Conservation (phyloP, 2,113 vertebrate species). For the Jaculus jaculus region DNA sequence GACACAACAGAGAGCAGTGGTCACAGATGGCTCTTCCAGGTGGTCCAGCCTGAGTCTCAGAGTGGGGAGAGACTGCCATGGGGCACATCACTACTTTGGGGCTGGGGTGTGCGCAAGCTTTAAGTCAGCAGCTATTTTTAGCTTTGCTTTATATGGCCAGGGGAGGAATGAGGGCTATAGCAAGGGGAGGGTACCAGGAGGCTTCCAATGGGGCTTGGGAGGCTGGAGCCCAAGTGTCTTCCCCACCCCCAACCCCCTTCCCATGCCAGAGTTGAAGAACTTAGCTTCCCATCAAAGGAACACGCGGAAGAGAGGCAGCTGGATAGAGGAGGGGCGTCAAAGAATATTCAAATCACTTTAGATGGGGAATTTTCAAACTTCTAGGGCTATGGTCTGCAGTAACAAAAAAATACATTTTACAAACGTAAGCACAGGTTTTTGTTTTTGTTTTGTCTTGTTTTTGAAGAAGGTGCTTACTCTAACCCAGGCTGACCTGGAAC, state of each 20-base stretch:
- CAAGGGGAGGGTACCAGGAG: not conserved
- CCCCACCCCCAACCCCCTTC: not conserved
- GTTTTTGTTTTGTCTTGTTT: too few species aligned
- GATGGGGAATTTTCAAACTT: not conserved
- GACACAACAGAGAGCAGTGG: not conserved
- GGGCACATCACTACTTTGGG: not conserved
- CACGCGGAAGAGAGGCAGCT: not conserved
- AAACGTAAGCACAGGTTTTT: not conserved
- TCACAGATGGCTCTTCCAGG: not conserved
- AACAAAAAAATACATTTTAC: not conserved
- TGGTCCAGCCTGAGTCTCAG: not conserved
- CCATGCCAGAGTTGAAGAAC: not conserved
- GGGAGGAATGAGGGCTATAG: conserved; percentile 57
- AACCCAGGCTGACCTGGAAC: too few species aligned
- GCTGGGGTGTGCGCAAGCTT: not conserved
- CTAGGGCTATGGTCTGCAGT: not conserved
- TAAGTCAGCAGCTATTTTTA: conserved; percentile 81
- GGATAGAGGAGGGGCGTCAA: not conserved
- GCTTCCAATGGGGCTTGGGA: not conserved
- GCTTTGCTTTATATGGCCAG: conserved; percentile 78
- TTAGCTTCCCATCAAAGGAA: not conserved
- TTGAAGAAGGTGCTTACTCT: too few species aligned
- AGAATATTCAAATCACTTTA: not conserved
- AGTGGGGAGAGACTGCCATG: not conserved
- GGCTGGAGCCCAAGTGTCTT: not conserved